Evolutionary conservation across 1,140 invertebrate species (phyloP), one percentile per base, ranked within the genome.

Genomic region (Triops longicaudatus): DNA sequence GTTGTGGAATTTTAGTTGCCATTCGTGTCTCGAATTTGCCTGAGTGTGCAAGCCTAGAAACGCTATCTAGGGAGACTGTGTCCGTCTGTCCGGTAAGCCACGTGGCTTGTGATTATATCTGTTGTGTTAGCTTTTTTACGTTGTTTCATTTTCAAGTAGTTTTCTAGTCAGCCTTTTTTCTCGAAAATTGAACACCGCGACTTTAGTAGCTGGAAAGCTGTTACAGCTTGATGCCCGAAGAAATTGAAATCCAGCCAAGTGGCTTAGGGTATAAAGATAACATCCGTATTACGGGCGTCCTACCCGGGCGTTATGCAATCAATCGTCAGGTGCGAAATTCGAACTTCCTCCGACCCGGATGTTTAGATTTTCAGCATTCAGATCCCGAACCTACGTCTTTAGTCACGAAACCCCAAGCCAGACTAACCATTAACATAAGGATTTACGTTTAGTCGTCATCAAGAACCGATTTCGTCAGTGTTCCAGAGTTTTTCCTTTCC

Each of bases 301-400:
- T 63, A 63, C 22, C 14, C 50, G 31, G 31, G 50, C 50, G 50
- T 63, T 63, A 63, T 63, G 50, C 50, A 63, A 63, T 63, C 50
- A 63, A 22, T 63, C 50, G 50, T 63, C 50, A 63, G 50, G 50
- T 63, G 50, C 50, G 50, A 63, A 63, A 63, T 63, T 63, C 50
- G 50, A 63, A 22, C 50, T 63, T 37, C 50, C 50, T 63, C 50
- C 50, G 14, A 63, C 50, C 50, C 50, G 50, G 50, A 63, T 63
- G 50, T 63, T 63, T 63, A 63, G 14, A 17, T 63, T 22, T 5
- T 14, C 14, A 22, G 50, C 50, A n/a, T 22, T 22, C 7, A 63
- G 50, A 17, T 63, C 50, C 50, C 22, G 50, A 5, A 63, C 17
- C 50, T 37, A 37, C 31, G 7, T 37, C 31, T 37, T 63, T 63